These are phyloP conservation scores for Eupithecia dodoneata DNA, from an alignment of 2,888 invertebrate genomes.

Conservation along the genomic window DNA sequence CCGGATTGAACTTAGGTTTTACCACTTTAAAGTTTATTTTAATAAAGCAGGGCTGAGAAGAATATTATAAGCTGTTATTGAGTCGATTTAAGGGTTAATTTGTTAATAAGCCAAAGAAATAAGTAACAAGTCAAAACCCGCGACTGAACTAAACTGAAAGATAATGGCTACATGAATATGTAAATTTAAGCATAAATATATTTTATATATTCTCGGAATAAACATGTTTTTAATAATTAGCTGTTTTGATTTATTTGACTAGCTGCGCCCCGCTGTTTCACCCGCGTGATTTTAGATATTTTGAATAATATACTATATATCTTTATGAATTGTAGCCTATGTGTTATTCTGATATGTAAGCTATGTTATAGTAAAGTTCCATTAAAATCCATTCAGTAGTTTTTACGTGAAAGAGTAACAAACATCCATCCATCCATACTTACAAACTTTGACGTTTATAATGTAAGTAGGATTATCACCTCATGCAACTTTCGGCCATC, in stretches of 20 bases:
- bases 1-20: slow-evolving; percentile 53
- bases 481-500: background rate
- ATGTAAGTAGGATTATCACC: background rate
- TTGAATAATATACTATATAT: too few relatives aligned
- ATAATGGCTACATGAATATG: background rate
- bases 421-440: too few relatives aligned
- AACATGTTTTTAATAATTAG: background rate
- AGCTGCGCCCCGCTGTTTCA: too few relatives aligned
- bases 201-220: background rate
- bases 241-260: background rate
- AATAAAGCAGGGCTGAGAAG: background rate
- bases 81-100: background rate
- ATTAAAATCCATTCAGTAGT: too few relatives aligned
- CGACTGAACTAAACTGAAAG: background rate
- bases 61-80: background rate
- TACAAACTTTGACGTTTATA: too few relatives aligned
- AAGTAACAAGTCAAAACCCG: background rate
- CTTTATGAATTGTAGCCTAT: too few relatives aligned
- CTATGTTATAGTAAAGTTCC: too few relatives aligned
- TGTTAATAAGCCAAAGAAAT: slow-evolving; percentile 5
- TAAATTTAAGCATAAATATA: slow-evolving; percentile 1
- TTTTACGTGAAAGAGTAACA: too few relatives aligned
- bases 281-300: too few relatives aligned
- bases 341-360: too few relatives aligned
- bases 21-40: slow-evolving; percentile 5